phyloP scores from a whole-genome alignment of 2,888 invertebrate species.

The Pachliopta kotzebuea region DNA sequence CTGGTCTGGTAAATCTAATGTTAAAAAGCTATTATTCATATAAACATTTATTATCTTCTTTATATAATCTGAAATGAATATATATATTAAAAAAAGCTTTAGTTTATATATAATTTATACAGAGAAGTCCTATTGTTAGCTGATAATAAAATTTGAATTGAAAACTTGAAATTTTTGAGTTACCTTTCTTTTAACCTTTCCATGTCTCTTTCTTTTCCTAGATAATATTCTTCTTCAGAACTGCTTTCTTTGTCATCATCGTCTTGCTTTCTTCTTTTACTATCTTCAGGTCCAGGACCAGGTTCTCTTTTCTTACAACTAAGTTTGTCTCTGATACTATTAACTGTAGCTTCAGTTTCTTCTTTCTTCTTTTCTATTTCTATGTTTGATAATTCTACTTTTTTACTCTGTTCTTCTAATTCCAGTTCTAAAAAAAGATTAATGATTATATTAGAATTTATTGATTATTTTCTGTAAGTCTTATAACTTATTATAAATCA shows the following conservation, averaged over 20 bases:
- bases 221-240: conserved; percentile 82
- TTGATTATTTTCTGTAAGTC: too few species aligned
- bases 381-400: conserved; percentile 41
- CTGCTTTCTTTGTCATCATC: conserved; percentile 46
- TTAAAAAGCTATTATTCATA: too few species aligned
- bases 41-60: too few species aligned
- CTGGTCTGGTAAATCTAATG: too few species aligned
- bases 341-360: conserved; percentile 58
- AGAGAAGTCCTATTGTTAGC: too few species aligned
- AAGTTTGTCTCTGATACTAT: conserved; percentile 65
- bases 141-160: too few species aligned
- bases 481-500: too few species aligned
- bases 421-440: conserved; percentile 63
- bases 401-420: conserved; percentile 52
- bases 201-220: conserved; percentile 82
- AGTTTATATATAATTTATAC: too few species aligned
- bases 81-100: too few species aligned
- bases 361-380: conserved; percentile 48
- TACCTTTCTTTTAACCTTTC: conserved; percentile 82
- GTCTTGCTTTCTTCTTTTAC: conserved; percentile 49
- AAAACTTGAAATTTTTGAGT: conserved; percentile 28
- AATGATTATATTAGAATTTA: neutral
- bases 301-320: conserved; percentile 50
- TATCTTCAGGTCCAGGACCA: conserved; percentile 50
- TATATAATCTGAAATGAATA: too few species aligned